Conservation (phyloP, 1,140 invertebrate species). For the Drosophila watanabei region DNA sequence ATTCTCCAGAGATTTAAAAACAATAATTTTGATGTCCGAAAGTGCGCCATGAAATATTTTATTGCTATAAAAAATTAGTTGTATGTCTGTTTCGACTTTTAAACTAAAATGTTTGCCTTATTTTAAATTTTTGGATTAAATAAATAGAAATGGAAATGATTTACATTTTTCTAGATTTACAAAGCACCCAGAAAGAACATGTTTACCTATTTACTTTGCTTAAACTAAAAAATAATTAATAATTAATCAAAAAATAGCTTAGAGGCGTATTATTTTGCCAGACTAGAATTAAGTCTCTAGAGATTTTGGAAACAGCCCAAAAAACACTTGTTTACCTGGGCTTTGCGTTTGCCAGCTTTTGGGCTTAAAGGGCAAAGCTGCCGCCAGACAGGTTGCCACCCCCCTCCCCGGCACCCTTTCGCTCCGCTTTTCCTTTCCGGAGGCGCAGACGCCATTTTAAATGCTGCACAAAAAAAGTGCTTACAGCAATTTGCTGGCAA, state of each 20-base stretch:
- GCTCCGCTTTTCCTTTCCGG: constrained; percentile 8
- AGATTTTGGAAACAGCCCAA: constrained; percentile 9
- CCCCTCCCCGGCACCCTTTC: neutral
- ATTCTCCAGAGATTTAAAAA: constrained; percentile 14
- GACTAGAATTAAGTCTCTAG: constrained; percentile 1
- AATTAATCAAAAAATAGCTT: neutral
- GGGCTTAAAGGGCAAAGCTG: constrained; percentile 35
- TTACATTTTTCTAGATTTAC: neutral
- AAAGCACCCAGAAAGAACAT: neutral
- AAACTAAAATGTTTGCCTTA: neutral
- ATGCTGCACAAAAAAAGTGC: constrained; percentile 46
- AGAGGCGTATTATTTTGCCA: neutral
- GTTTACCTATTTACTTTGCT: neutral
- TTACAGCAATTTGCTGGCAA: constrained; percentile 70
- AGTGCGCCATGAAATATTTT: constrained; percentile 3
- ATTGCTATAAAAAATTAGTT: neutral
- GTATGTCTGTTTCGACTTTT: too few species aligned
- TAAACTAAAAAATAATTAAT: too few species aligned
- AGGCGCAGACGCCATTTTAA: constrained; percentile 67
- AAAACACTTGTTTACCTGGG: constrained; percentile 22
- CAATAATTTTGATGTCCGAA: constrained; percentile 4
- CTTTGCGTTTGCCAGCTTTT: constrained; percentile 48
- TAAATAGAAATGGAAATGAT: neutral
- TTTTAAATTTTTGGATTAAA: neutral
- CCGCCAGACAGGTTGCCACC: constrained; percentile 26